Conservation (phyloP, 1,140 invertebrate species). For the Portunus trituberculatus region DNA sequence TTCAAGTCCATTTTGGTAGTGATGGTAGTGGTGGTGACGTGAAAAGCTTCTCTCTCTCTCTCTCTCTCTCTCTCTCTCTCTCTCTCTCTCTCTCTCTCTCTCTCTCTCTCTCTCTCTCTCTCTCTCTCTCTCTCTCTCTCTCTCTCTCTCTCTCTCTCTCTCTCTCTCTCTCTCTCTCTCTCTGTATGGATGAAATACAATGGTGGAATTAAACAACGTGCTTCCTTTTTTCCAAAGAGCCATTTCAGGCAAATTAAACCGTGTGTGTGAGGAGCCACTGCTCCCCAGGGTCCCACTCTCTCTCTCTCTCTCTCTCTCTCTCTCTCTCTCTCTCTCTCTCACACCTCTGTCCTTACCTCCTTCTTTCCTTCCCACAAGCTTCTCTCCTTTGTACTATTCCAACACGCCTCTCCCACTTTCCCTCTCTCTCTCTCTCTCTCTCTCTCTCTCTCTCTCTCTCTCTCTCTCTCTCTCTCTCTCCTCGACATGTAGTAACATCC, state of each 20-base stretch:
- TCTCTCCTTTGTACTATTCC: background rate
- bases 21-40: too few species aligned
- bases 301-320: background rate
- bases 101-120: too few species aligned
- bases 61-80: too few species aligned
- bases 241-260: slow-evolving; percentile 57
- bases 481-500: too few species aligned
- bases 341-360: background rate
- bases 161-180: background rate
- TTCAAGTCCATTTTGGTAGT: too few species aligned
- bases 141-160: background rate
- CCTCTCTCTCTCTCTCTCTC: background rate
- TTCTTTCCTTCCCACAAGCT: background rate
- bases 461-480: slow-evolving; percentile 22
- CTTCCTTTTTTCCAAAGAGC: background rate
- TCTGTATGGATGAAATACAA: background rate
- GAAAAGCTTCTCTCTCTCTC: too few species aligned
- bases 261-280: background rate
- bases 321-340: background rate
- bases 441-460: slow-evolving; percentile 31
- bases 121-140: background rate
- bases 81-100: too few species aligned
- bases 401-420: background rate
- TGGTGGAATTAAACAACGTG: background rate
- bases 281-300: background rate